Base-by-base conservation (phyloP, 2,888 invertebrate species). In the Callosobruchus maculatus region DNA sequence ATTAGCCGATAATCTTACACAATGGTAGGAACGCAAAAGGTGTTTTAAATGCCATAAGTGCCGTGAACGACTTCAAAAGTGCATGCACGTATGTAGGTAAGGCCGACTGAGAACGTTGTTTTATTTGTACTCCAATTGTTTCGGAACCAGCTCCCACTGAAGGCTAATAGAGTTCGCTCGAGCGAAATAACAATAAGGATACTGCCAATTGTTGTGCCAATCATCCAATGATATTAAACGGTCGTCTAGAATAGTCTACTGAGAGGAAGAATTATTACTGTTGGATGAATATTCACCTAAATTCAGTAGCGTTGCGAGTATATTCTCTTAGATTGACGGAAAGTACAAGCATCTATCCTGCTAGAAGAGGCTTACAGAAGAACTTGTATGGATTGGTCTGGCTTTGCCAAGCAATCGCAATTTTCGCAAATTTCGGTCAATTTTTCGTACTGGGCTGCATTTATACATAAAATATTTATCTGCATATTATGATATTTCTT, bases 161-260 rank as follows among this genome's bases (percentile, higher is more conserved):
- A 82, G 82, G 82, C 81, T 80, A 82, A 81, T 76, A 78, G 76
- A 78, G 79, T 67, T 67, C 79, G 78, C 79, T 78, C 78, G 80
- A 49, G 49, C 22, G 68, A 68, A 68, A 68, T 68, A 1, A 76
- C 82, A 83, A 83, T 83, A 80, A 83, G 83, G 83, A 83, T 83
- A 83, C 77, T 72, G 76, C 77, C 81, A 83, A 83, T 83, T 83
- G 82, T 72, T 72, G 72, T 76, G 77, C 77, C 81, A 82, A 82
- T 83, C 82, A 82, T 83, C 77, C 81, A 83, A 83, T 83, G 79
- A 79, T 76, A 73, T 71, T 72, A 71, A 26, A 26, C 26, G 26
- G 26, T 26, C 26, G 49, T 49, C 49, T 49, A 49, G 5, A 49
- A 49, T 49, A 49, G 49, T 49, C 49, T 18, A 49, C 49, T 13